These are phyloP conservation scores for Raja brachyura DNA, from an alignment of 2,113 vertebrate genomes.

Conservation along the genomic window DNA sequence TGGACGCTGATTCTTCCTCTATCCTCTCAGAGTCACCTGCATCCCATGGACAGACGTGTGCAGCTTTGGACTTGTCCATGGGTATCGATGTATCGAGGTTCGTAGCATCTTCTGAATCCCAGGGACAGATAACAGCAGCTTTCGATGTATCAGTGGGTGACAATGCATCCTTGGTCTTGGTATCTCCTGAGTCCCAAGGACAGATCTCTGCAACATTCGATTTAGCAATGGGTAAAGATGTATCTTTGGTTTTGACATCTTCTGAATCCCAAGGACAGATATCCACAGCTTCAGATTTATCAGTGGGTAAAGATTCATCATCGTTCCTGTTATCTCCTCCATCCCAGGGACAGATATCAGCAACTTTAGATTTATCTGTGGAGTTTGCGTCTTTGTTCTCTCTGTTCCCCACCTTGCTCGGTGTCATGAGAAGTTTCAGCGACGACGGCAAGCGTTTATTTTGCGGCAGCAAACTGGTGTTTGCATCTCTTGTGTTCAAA, in stretches of 20 bases:
- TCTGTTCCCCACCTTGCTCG: constrained; percentile 43
- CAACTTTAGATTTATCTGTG: accelerated
- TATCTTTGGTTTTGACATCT: background rate
- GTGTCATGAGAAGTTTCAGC: constrained; percentile 51
- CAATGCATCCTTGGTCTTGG: background rate
- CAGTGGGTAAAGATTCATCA: background rate
- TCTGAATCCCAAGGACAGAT: constrained; percentile 13
- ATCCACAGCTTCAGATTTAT: background rate
- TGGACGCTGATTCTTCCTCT: background rate
- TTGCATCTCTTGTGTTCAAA: constrained; percentile 49
- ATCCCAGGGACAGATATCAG: constrained; percentile 42
- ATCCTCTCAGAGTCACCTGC: background rate
- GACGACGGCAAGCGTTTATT: constrained; percentile 50
- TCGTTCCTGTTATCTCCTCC: background rate
- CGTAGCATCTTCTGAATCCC: background rate
- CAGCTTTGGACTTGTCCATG: accelerated
- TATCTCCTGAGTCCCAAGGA: background rate
- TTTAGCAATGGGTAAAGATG: background rate
- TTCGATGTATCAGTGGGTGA: background rate
- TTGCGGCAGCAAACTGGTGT: constrained; percentile 52
- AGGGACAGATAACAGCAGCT: background rate
- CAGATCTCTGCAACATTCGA: accelerated
- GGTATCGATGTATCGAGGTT: background rate
- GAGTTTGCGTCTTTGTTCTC: constrained; percentile 32
- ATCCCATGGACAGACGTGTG: constrained; percentile 42